These are phyloP conservation scores for Ranitomeya imitator DNA, from an alignment of 2,113 vertebrate species.

Conservation along the genomic window DNA sequence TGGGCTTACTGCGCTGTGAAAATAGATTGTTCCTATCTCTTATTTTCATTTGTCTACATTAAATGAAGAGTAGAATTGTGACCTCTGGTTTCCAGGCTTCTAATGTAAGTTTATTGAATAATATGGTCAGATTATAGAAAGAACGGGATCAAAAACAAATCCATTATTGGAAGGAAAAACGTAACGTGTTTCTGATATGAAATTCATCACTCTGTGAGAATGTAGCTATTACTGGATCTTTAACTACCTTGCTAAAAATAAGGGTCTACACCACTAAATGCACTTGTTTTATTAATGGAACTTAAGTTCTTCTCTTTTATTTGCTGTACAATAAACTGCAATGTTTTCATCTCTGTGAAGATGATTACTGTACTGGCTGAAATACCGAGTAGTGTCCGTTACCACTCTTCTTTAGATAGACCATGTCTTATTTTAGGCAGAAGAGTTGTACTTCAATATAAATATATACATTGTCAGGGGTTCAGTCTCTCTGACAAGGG, in stretches of 20 bases:
- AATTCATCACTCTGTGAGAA: neutral
- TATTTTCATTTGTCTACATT: constrained; percentile 34
- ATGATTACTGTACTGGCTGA: too few species aligned
- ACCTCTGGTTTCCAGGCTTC: neutral
- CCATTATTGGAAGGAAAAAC: neutral
- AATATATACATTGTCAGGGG: too few species aligned
- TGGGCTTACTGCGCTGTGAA: neutral
- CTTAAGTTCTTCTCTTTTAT: neutral
- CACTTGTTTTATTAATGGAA: too few species aligned
- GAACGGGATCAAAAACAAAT: neutral
- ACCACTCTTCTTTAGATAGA: too few species aligned
- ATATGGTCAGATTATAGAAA: constrained; percentile 15
- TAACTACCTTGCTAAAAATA: neutral
- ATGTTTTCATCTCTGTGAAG: too few species aligned
- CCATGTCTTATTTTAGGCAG: too few species aligned
- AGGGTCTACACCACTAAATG: neutral
- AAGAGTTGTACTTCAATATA: too few species aligned
- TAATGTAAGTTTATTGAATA: constrained; percentile 32
- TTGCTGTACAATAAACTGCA: neutral
- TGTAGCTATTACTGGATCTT: neutral
- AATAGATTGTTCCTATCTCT: constrained; percentile 1
- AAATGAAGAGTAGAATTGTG: constrained; percentile 15
- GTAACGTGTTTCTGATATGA: neutral
- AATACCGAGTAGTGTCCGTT: too few species aligned
- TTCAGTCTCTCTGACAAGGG: too few species aligned